A percentile compares a stretch with the other conserved stretches of the same genome.
phyloP scores from a whole-genome alignment of 2,888 invertebrate genomes.

The Volucella inanis region DNA sequence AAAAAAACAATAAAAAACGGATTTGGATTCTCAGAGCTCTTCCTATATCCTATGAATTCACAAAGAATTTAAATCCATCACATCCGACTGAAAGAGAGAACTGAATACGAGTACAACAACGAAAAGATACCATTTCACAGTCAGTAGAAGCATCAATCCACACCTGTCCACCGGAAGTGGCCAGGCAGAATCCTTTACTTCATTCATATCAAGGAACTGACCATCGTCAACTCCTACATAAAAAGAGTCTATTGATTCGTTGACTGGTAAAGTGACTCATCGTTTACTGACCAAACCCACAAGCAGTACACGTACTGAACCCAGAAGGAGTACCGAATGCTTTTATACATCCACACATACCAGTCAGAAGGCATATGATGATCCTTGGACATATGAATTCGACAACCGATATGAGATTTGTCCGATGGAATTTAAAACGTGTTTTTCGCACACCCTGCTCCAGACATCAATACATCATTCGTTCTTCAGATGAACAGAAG shows the following conservation, averaged over 20 bases:
- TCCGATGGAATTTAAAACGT: slow-evolving; percentile 52
- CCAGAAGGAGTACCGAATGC: not conserved
- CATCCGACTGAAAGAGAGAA: not conserved
- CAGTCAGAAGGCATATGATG: slow-evolving; percentile 1
- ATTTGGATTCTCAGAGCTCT: not conserved
- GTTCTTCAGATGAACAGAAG: slow-evolving; percentile 4
- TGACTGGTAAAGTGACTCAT: slow-evolving; percentile 54
- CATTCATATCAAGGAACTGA: slow-evolving; percentile 50
- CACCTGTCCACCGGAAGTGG: slow-evolving; percentile 36
- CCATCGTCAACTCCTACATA: slow-evolving; percentile 7
- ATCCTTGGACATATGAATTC: not conserved
- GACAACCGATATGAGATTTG: slow-evolving; percentile 31
- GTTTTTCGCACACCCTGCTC: slow-evolving; percentile 54
- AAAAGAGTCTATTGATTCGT: slow-evolving; percentile 48
- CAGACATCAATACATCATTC: slow-evolving; percentile 62
- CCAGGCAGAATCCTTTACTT: slow-evolving; percentile 17
- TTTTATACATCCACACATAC: not conserved
- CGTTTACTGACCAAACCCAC: slow-evolving; percentile 24
- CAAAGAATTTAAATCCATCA: slow-evolving; percentile 44
- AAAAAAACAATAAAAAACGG: not conserved
- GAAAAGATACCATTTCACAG: not conserved
- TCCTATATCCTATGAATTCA: slow-evolving; percentile 40
- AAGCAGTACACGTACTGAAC: not conserved
- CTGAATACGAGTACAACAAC: not conserved
- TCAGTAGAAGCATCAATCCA: slow-evolving; percentile 40